Evolutionary conservation across 1,140 invertebrate genomes (phyloP).

Genomic region (Bacillus rossius): DNA sequence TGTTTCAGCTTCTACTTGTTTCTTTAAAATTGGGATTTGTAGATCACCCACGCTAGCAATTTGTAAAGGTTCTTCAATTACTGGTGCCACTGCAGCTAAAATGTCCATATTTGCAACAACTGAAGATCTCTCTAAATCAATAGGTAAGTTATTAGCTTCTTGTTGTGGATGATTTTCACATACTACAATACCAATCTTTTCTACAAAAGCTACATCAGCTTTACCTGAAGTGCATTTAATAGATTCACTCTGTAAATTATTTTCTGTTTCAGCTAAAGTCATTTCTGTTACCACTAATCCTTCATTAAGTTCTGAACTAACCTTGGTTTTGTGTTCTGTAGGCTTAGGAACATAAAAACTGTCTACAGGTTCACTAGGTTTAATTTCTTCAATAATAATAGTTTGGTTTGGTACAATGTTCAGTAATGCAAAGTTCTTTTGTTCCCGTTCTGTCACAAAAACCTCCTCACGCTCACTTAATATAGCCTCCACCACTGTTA

Average conservation of each 20-base stretch:
- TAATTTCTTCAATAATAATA: constrained; percentile 9
- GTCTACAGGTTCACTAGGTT: constrained; percentile 4
- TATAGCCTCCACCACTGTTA: constrained; percentile 12
- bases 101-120: constrained; percentile 13
- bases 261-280: constrained; percentile 6
- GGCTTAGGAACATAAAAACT: constrained; percentile 1
- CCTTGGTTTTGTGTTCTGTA: neutral
- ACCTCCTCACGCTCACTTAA: constrained; percentile 8
- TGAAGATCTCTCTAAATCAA: constrained; percentile 14
- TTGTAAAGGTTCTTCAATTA: constrained; percentile 8
- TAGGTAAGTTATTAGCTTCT: constrained; percentile 14
- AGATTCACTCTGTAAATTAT: neutral
- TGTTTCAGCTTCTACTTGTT: neutral
- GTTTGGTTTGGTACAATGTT: constrained; percentile 9
- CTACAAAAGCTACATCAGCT: constrained; percentile 13
- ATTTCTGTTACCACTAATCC: constrained; percentile 6
- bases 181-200: constrained; percentile 13
- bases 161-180: constrained; percentile 19
- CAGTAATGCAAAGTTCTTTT: neutral
- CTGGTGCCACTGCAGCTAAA: constrained; percentile 13
- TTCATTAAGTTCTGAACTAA: constrained; percentile 10
- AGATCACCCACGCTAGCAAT: constrained; percentile 13
- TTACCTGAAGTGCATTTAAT: constrained; percentile 2
- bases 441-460: neutral
- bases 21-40: constrained; percentile 1